Evolutionary conservation across 2,888 invertebrate species (phyloP).

Genomic region (Andricus quercusramuli): DNA sequence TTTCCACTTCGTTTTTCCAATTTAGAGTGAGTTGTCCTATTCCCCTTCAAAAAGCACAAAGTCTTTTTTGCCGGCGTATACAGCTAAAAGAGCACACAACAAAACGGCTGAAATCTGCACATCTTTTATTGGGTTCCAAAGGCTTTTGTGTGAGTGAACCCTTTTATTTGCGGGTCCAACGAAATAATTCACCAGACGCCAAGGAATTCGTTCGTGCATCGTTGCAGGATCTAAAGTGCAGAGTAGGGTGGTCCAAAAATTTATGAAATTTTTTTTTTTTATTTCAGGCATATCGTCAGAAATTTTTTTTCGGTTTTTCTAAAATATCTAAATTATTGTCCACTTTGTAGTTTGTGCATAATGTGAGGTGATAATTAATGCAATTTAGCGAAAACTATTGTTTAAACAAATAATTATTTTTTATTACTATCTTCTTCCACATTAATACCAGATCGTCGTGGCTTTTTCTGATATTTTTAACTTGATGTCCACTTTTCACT

Average conservation of each 20-base stretch:
- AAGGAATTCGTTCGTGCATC: conserved; percentile 11
- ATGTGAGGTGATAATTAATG: too few species aligned
- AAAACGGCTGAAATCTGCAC: conserved; percentile 16
- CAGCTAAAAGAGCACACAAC: neutral
- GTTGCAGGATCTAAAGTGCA: conserved; percentile 2
- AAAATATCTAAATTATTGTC: too few species aligned
- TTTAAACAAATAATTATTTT: too few species aligned
- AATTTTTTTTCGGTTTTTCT: too few species aligned
- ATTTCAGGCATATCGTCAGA: too few species aligned
- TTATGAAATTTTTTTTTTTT: too few species aligned
- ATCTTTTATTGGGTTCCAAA: conserved; percentile 32
- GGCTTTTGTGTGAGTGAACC: conserved; percentile 32
- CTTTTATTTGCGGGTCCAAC: conserved; percentile 28
- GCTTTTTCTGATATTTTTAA: too few species aligned
- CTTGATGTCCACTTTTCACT: too few species aligned
- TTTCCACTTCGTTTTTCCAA: neutral
- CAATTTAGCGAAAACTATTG: too few species aligned
- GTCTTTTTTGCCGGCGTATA: conserved; percentile 18
- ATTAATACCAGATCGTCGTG: too few species aligned
- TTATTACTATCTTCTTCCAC: too few species aligned
- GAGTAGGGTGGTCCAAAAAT: neutral
- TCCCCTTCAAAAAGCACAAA: neutral
- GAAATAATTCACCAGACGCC: conserved; percentile 32
- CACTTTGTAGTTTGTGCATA: too few species aligned
- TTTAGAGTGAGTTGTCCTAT: conserved; percentile 10